Percentiles rank a stretch among this genome's conserved stretches.
These are phyloP conservation scores for Sphaerophoria taeniata DNA, from an alignment of 2,888 invertebrate species.

Conservation along the genomic window DNA sequence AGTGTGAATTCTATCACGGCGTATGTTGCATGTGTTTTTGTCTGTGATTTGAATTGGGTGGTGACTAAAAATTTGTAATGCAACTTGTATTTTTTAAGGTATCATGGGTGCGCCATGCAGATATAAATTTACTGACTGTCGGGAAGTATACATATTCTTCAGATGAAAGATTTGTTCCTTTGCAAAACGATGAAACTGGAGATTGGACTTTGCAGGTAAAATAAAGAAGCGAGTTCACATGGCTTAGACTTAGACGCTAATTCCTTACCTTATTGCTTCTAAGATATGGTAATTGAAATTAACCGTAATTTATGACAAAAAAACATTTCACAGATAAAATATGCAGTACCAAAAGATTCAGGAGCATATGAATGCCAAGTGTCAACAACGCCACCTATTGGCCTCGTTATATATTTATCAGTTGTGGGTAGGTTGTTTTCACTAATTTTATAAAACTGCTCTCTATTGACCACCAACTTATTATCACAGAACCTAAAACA, in stretches of 20 bases:
- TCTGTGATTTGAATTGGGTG: too few relatives aligned
- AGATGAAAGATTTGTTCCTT: constrained; percentile 75
- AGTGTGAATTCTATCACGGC: too few relatives aligned
- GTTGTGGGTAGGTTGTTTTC: constrained; percentile 74
- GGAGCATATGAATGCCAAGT: constrained; percentile 76
- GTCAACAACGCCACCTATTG: constrained; percentile 76
- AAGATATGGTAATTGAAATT: too few relatives aligned
- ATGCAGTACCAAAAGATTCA: constrained; percentile 75
- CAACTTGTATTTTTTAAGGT: constrained; percentile 52
- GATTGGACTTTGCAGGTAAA: constrained; percentile 76
- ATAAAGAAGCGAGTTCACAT: too few relatives aligned
- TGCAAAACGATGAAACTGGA: constrained; percentile 75
- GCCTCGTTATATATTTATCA: constrained; percentile 75
- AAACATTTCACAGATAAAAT: constrained; percentile 70
- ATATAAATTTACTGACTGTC: constrained; percentile 76
- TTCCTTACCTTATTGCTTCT: too few relatives aligned
- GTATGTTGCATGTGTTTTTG: too few relatives aligned
- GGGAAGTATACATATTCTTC: constrained; percentile 76
- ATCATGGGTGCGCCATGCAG: constrained; percentile 76
- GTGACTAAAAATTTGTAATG: too few relatives aligned
- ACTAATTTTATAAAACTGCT: background rate
- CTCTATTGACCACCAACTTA: too few relatives aligned
- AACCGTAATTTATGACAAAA: too few relatives aligned
- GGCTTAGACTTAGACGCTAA: too few relatives aligned
- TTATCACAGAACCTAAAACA: constrained; percentile 86